Evolutionary conservation across 1,140 invertebrate species (phyloP).

Genomic region (Drosophila ananassae): DNA sequence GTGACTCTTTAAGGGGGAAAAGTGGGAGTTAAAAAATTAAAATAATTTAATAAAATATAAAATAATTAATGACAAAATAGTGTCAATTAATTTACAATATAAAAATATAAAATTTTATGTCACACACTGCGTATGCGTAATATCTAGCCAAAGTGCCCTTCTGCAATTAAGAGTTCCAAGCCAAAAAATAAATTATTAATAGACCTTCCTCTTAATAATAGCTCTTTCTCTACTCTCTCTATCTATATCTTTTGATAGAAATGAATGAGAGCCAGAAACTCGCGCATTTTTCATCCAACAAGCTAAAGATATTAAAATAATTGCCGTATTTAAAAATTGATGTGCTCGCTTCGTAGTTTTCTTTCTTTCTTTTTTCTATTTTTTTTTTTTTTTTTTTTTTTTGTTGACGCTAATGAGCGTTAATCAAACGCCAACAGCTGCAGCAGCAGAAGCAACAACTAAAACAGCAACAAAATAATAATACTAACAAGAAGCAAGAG

Average conservation of each 20-base stretch:
- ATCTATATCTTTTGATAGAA: background rate
- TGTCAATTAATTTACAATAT: no score
- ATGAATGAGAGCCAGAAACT: background rate
- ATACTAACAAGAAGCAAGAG: conserved; percentile 32
- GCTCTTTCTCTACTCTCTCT: conserved; percentile 3
- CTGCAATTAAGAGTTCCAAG: background rate
- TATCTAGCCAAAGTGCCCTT: conserved; percentile 9
- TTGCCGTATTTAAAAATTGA: conserved; percentile 46
- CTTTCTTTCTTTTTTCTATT: background rate
- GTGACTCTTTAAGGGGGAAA: background rate
- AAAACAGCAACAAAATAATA: conserved; percentile 37
- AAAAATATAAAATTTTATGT: conserved; percentile 8
- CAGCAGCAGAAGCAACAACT: conserved; percentile 39
- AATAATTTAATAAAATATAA: background rate
- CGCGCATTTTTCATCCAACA: conserved; percentile 24
- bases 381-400: background rate
- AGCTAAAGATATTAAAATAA: conserved; percentile 55
- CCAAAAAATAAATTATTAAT: no score
- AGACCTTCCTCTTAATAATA: conserved; percentile 1
- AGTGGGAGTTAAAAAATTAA: background rate
- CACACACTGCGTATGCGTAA: conserved; percentile 67
- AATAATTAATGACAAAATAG: no score
- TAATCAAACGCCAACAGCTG: conserved; percentile 63
- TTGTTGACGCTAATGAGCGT: conserved; percentile 63
- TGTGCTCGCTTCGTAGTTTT: conserved; percentile 13